Conservation (phyloP, 1,140 invertebrate species). For the Habropoda laboriosa region DNA sequence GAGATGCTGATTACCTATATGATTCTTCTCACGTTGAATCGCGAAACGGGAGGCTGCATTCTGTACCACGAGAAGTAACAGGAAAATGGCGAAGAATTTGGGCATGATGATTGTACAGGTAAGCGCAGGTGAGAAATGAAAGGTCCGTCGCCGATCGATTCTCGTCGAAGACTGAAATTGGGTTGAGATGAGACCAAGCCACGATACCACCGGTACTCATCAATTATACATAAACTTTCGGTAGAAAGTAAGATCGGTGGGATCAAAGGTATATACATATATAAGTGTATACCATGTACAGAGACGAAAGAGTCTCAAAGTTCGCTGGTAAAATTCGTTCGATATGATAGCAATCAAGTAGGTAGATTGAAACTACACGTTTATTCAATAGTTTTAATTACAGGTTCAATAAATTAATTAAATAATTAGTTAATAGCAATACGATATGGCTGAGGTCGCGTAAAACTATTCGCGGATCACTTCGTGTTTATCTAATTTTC, state of each 20-base stretch:
- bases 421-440: no score
- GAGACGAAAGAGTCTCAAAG: no score
- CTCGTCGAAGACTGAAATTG: conserved; percentile 58
- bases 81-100: conserved; percentile 12
- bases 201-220: conserved; percentile 34
- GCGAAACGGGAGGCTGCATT: not conserved
- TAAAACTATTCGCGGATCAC: not conserved
- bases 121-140: not conserved
- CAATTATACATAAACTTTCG: conserved; percentile 69
- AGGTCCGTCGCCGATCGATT: conserved; percentile 38
- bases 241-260: conserved; percentile 43
- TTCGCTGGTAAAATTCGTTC: no score
- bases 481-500: not conserved
- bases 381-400: conserved; percentile 58
- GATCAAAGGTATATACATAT: no score
- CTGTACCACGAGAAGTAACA: not conserved
- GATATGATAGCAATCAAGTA: no score
- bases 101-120: conserved; percentile 34
- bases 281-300: no score
- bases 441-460: conserved; percentile 61
- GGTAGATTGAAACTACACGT: not conserved
- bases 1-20: not conserved
- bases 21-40: not conserved
- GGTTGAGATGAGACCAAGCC: conserved; percentile 25
- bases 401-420: conserved; percentile 65